A percentile compares a stretch with the other conserved stretches of the same genome.
These are phyloP conservation scores for Ctenopoma kingsleyae DNA, from an alignment of 2,797 vertebrate species.

Conservation along the genomic window DNA sequence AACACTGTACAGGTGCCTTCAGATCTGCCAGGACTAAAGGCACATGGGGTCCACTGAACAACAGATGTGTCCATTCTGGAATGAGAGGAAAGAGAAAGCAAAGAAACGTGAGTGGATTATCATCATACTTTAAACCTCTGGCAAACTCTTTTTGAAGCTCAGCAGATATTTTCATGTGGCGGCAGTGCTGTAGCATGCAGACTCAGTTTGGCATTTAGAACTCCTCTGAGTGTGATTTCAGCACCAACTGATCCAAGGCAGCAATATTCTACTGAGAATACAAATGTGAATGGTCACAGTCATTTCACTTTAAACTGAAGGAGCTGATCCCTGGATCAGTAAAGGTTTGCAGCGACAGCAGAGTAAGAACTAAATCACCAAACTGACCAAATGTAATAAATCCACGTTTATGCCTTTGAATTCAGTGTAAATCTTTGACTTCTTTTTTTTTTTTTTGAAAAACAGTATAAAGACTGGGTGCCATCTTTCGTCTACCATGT, in stretches of 20 bases:
- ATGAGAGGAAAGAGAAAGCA: slow-evolving; percentile 49
- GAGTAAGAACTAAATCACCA: slow-evolving; percentile 7
- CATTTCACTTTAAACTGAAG: slow-evolving; percentile 12
- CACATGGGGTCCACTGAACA: slow-evolving; percentile 99
- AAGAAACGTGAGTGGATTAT: slow-evolving; percentile 34
- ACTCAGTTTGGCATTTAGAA: slow-evolving; percentile 67
- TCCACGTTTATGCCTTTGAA: slow-evolving; percentile 7
- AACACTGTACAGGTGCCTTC: slow-evolving; percentile 84
- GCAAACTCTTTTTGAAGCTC: slow-evolving; percentile 34
- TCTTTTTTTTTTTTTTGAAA: slow-evolving; percentile 4
- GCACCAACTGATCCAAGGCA: slow-evolving; percentile 47
- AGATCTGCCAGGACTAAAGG: slow-evolving; percentile 91
- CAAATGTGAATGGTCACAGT: slow-evolving; percentile 45
- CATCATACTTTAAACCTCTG: slow-evolving; percentile 35
- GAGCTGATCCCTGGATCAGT: slow-evolving; percentile 9
- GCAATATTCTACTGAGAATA: slow-evolving; percentile 43
- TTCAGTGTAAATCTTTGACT: slow-evolving; percentile 16
- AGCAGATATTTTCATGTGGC: slow-evolving; percentile 34
- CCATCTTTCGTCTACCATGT: slow-evolving; percentile 25
- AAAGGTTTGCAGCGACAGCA: neutral
- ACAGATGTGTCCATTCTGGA: slow-evolving; percentile 96
- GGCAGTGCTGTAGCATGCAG: slow-evolving; percentile 8
- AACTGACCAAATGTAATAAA: slow-evolving; percentile 1
- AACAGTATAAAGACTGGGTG: slow-evolving; percentile 1
- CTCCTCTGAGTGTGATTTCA: slow-evolving; percentile 47